Evolutionary conservation across 2,797 vertebrate genomes (phyloP).

Genomic region (Dermochelys coriacea): DNA sequence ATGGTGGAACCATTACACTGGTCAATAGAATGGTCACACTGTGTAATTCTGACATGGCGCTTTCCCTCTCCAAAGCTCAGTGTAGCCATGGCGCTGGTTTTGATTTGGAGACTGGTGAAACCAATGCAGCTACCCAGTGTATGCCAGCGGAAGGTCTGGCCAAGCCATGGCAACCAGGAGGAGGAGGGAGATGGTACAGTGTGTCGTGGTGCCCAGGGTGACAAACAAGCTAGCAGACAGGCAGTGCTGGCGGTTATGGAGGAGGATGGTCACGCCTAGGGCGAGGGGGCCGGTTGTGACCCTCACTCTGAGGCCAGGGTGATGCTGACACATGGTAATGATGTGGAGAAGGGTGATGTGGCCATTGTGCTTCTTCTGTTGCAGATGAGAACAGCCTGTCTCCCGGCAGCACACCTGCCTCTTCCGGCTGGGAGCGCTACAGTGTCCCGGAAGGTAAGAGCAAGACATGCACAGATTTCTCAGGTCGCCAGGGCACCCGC

Average conservation of each 20-base stretch:
- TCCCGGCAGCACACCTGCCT: conserved; percentile 79
- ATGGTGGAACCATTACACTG: no score
- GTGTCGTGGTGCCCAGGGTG: no score
- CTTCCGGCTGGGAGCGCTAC: conserved; percentile 80
- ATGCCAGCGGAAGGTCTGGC: not conserved
- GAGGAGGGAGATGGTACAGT: no score
- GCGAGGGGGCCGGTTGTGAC: not conserved
- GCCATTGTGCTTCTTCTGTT: not conserved
- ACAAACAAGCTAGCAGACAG: not conserved
- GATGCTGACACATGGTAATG: accelerated
- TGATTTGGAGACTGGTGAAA: not conserved
- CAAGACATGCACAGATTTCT: not conserved
- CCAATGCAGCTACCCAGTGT: not conserved
- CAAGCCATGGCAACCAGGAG: not conserved
- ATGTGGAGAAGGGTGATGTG: accelerated
- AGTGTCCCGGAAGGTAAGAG: conserved; percentile 83
- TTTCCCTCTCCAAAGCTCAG: no score
- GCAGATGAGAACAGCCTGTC: conserved; percentile 81
- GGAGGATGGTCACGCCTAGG: not conserved
- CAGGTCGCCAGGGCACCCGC: accelerated
- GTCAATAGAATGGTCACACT: no score
- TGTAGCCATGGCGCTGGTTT: no score
- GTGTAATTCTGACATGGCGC: no score
- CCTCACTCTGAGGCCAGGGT: no score
- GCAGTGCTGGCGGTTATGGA: not conserved